Percentiles rank a stretch among this genome's conserved stretches.
phyloP scores from a whole-genome alignment of 2,888 invertebrate genomes.

The Cheilosia soror region DNA sequence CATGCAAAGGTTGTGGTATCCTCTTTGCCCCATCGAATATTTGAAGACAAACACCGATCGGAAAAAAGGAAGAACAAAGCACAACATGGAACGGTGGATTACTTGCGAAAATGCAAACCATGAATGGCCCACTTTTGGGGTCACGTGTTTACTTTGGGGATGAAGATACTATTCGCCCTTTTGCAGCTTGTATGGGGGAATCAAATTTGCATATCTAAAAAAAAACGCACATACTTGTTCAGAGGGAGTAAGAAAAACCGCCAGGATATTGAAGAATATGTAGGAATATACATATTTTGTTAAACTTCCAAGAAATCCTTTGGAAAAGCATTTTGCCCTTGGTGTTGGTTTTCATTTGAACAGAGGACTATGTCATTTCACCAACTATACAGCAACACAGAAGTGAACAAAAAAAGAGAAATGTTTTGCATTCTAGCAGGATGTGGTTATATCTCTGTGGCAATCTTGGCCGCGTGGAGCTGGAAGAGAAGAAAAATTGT shows the following conservation, averaged over 20 bases:
- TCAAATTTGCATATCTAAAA: slow-evolving; percentile 54
- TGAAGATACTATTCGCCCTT: slow-evolving; percentile 10
- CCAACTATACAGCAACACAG: not conserved
- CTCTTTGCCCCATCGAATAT: slow-evolving; percentile 38
- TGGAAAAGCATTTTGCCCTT: slow-evolving; percentile 30
- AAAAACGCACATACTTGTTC: not conserved
- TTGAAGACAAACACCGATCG: slow-evolving; percentile 39
- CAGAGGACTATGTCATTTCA: not conserved
- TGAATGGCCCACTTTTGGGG: slow-evolving; percentile 46
- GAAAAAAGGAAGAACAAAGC: slow-evolving; percentile 2
- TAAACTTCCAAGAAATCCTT: slow-evolving; percentile 32
- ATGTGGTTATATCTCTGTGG: slow-evolving; percentile 8
- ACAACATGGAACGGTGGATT: slow-evolving; percentile 15
- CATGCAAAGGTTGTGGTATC: slow-evolving; percentile 47
- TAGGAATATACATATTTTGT: slow-evolving; percentile 44
- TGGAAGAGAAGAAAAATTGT: slow-evolving; percentile 28
- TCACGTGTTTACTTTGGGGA: slow-evolving; percentile 42
- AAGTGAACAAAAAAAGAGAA: slow-evolving; percentile 30
- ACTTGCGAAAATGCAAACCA: slow-evolving; percentile 12
- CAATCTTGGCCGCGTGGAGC: not conserved
- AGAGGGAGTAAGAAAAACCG: slow-evolving; percentile 13
- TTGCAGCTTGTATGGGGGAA: slow-evolving; percentile 25
- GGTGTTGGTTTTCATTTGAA: slow-evolving; percentile 4
- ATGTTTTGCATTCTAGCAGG: slow-evolving; percentile 49
- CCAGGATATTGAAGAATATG: slow-evolving; percentile 42